Evolutionary conservation across 2,113 vertebrate genomes (phyloP).

Genomic region (Cheirogaleus medius): DNA sequence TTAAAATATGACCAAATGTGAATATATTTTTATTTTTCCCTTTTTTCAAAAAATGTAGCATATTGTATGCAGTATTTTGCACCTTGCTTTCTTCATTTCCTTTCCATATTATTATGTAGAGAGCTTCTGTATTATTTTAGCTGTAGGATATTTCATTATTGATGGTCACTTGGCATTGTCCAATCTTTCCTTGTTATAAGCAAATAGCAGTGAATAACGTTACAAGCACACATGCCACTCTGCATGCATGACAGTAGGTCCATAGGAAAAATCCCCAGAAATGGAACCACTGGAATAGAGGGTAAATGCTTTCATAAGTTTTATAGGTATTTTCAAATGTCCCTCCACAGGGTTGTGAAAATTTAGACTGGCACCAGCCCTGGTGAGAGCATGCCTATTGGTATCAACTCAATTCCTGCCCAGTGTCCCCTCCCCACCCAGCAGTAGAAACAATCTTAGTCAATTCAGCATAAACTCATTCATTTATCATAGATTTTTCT

Average conservation of each 20-base stretch:
- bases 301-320: background rate
- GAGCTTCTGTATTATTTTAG: background rate
- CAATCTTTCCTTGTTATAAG: background rate
- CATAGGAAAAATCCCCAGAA: background rate
- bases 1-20: background rate
- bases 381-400: background rate
- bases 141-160: background rate
- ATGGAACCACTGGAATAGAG: background rate
- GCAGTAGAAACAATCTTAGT: background rate
- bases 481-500: background rate
- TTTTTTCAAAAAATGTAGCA: background rate
- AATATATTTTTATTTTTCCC: background rate
- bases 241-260: too few relatives aligned
- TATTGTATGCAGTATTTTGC: background rate
- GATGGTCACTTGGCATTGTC: background rate
- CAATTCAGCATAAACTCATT: background rate
- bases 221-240: too few relatives aligned
- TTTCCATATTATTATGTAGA: background rate
- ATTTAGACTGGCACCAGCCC: background rate
- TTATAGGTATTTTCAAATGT: background rate
- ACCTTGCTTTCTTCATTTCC: background rate
- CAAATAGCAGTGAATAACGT: background rate
- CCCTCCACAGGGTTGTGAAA: too few relatives aligned
- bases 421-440: background rate
- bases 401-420: background rate